phyloP scores from a whole-genome alignment of 2,113 vertebrate genomes.

The Lampris megalopsis region DNA sequence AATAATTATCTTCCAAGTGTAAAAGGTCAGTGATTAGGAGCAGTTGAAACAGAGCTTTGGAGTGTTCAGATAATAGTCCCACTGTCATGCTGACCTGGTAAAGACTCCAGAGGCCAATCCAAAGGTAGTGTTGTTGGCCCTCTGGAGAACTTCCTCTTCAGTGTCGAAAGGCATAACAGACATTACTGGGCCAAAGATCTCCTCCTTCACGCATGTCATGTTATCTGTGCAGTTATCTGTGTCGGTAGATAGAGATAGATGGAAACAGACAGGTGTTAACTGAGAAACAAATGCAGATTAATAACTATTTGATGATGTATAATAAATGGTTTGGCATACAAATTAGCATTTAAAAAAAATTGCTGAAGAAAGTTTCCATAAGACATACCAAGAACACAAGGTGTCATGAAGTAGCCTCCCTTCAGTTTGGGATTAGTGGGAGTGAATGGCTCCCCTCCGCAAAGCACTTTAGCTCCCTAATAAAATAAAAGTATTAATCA shows the following conservation, averaged over 20 bases:
- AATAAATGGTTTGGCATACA: neutral
- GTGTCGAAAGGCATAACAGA: constrained; percentile 93
- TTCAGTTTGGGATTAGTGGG: constrained; percentile 90
- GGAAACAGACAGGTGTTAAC: neutral
- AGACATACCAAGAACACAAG: constrained; percentile 90
- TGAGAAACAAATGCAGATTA: neutral
- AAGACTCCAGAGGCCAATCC: constrained; percentile 96
- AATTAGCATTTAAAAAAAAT: neutral
- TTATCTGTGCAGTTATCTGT: constrained; percentile 92
- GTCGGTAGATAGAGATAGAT: neutral
- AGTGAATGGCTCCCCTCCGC: constrained; percentile 87
- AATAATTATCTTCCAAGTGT: neutral
- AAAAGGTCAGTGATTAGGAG: rapidly evolving
- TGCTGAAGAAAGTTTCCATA: neutral
- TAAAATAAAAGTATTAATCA: constrained; percentile 24
- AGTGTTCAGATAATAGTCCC: neutral
- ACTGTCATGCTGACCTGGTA: constrained; percentile 85
- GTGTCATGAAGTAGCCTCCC: constrained; percentile 91
- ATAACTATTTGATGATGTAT: neutral
- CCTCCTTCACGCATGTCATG: constrained; percentile 96
- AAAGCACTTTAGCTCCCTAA: constrained; percentile 92
- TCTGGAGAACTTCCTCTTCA: constrained; percentile 90
- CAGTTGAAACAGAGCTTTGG: neutral
- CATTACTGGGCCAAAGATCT: constrained; percentile 99
- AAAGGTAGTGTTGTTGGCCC: constrained; percentile 91